Percentiles rank a stretch among this genome's conserved stretches.
phyloP scores from a whole-genome alignment of 2,797 vertebrate species.

The Anas capensis region DNA sequence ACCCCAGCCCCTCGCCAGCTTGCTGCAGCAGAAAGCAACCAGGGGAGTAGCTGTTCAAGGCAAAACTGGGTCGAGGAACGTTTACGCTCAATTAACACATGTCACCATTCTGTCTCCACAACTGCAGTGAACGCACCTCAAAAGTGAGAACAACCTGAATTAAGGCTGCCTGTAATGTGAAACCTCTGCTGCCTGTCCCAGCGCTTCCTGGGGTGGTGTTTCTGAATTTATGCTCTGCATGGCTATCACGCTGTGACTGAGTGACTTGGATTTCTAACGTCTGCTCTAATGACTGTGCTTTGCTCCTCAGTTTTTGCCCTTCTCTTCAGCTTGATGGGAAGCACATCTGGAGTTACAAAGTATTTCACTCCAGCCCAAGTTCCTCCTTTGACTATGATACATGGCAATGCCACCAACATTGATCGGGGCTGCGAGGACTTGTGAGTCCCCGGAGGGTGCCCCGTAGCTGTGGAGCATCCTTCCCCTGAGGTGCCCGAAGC shows the following conservation, averaged over 20 bases:
- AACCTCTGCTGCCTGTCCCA: neutral
- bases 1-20: neutral
- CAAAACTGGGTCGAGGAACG: neutral
- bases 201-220: neutral
- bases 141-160: constrained; percentile 39
- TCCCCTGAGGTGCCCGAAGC: neutral
- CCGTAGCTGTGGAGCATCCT: neutral
- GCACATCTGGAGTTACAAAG: neutral
- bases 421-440: neutral
- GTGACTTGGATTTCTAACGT: constrained; percentile 3
- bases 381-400: neutral
- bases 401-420: fast-evolving
- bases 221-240: neutral
- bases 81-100: constrained; percentile 9
- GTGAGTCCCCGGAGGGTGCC: neutral
- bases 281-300: neutral
- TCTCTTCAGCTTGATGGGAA: neutral
- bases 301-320: neutral
- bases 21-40: neutral
- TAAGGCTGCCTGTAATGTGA: neutral
- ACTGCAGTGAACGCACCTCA: neutral
- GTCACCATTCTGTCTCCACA: constrained; percentile 32
- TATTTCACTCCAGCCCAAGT: neutral
- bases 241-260: neutral
- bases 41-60: neutral